A percentile compares a stretch with the other conserved stretches of the same genome.
Evolutionary conservation across 35 echinoderm and acorn worm genomes (phyloP).

Genomic region (Acanthaster planci): DNA sequence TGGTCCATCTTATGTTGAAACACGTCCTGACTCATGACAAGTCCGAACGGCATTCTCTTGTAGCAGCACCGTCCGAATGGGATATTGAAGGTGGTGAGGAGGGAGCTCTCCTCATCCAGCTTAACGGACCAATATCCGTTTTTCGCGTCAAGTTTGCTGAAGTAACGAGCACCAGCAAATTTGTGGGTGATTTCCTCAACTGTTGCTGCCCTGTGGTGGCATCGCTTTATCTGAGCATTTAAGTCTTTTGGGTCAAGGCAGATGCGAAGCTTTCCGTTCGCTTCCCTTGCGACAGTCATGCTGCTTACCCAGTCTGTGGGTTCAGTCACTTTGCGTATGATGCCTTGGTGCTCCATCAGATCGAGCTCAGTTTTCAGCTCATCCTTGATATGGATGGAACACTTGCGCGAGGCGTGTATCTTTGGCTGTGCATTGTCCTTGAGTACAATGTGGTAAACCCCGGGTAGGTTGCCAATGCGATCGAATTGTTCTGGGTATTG

Average conservation of each 20-base stretch:
- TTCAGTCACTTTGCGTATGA: conserved; percentile 68
- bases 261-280: conserved; percentile 48
- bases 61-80: conserved; percentile 60
- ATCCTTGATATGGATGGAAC: conserved; percentile 54
- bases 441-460: conserved; percentile 6
- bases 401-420: conserved; percentile 51
- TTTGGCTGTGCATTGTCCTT: conserved; percentile 30
- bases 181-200: conserved; percentile 77
- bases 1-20: conserved; percentile 62
- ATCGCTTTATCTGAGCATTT: conserved; percentile 48
- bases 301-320: conserved; percentile 68
- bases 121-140: conserved; percentile 57
- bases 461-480: conserved; percentile 41
- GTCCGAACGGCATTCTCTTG: conserved; percentile 53
- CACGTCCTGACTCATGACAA: conserved; percentile 44
- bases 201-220: conserved; percentile 61
- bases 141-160: conserved; percentile 61
- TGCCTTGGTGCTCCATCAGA: conserved; percentile 43
- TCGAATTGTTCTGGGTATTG: conserved; percentile 46
- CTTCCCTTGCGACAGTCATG: conserved; percentile 29
- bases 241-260: conserved; percentile 78
- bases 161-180: conserved; percentile 23
- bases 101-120: conserved; percentile 35
- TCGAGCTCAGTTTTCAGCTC: conserved; percentile 64
- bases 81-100: conserved; percentile 57